Evolutionary conservation across 1,140 invertebrate species (phyloP).

Genomic region (Temnothorax longispinosus): DNA sequence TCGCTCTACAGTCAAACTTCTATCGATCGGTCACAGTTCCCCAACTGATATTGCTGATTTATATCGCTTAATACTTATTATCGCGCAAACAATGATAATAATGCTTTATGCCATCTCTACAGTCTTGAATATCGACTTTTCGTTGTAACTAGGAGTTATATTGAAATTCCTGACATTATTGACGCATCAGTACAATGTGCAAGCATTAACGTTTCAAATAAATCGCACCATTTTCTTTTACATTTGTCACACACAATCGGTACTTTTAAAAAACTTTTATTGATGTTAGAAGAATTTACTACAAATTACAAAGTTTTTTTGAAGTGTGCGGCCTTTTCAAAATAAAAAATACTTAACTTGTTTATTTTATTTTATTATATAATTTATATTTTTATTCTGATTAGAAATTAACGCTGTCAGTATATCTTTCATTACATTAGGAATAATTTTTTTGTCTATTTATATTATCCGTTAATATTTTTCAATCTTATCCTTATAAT

Average conservation of each 20-base stretch:
- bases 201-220: background rate
- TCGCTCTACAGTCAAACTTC: constrained; percentile 7
- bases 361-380: background rate
- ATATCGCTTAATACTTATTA: background rate
- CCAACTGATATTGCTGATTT: background rate
- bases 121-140: constrained; percentile 3
- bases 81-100: background rate
- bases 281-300: background rate
- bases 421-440: background rate
- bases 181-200: background rate
- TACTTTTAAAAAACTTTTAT: background rate
- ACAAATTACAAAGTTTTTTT: background rate
- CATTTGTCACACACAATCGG: background rate
- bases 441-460: background rate
- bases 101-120: background rate
- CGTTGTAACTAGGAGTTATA: background rate
- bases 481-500: background rate
- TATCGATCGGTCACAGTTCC: background rate
- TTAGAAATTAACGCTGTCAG: background rate
- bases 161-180: constrained; percentile 2
- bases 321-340: background rate
- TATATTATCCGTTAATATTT: background rate
- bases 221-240: background rate
- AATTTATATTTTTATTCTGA: constrained; percentile 3
- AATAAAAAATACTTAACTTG: background rate